A percentile compares a stretch with the other conserved stretches of the same genome.
Conservation (phyloP, 2,888 invertebrate species). For the Xestia ashworthii region DNA sequence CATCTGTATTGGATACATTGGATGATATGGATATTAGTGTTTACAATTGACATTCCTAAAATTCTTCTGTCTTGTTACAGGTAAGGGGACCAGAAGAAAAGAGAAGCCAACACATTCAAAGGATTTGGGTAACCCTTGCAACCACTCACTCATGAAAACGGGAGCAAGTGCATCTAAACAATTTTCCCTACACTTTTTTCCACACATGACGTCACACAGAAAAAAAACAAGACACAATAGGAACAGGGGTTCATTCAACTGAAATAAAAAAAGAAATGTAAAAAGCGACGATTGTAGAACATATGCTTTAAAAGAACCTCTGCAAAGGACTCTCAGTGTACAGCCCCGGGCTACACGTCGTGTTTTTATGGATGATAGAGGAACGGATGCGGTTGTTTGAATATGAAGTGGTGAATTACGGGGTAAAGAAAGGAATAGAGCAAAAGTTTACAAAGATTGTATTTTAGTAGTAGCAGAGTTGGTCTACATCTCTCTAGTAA, state of each 20-base stretch:
- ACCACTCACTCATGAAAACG: background rate
- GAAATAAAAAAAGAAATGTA: slow-evolving; percentile 60
- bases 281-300: slow-evolving; percentile 60
- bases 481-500: background rate
- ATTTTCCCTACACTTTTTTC: background rate
- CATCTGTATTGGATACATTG: background rate
- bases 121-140: background rate
- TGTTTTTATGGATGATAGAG: slow-evolving; percentile 38
- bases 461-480: background rate
- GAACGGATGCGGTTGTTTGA: slow-evolving; percentile 44
- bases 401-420: background rate
- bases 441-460: background rate
- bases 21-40: background rate
- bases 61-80: slow-evolving; percentile 56
- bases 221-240: slow-evolving; percentile 38
- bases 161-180: background rate
- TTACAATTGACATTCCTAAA: no score
- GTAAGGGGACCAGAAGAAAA: slow-evolving; percentile 24
- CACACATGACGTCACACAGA: background rate
- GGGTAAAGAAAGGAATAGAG: no score
- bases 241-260: slow-evolving; percentile 66
- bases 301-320: slow-evolving; percentile 63
- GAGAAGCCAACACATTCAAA: background rate
- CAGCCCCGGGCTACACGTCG: slow-evolving; percentile 65
- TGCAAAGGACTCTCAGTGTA: slow-evolving; percentile 70